phyloP scores from a whole-genome alignment of 2,888 invertebrate genomes.

The Eilema caniola region DNA sequence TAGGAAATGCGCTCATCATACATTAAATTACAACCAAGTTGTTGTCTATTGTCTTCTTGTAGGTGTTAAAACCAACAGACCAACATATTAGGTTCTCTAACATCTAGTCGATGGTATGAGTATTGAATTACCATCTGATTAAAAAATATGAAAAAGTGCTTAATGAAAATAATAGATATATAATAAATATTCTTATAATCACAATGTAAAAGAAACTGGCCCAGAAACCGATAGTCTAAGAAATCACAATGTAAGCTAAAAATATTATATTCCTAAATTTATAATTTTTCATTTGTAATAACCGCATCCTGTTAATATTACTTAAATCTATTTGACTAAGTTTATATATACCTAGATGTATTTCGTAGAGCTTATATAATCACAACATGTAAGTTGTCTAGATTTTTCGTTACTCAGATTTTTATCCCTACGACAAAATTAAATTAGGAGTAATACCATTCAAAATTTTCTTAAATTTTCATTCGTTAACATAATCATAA shows the following conservation, averaged over 20 bases:
- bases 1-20: not conserved
- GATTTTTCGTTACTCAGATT: not conserved
- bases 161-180: not conserved
- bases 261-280: conserved; percentile 35
- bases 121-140: not conserved
- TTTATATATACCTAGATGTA: conserved; percentile 18
- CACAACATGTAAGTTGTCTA: not conserved
- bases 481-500: not conserved
- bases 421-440: not conserved
- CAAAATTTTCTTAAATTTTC: not conserved
- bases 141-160: not conserved
- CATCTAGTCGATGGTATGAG: no score
- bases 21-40: not conserved
- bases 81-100: no score
- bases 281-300: conserved; percentile 30
- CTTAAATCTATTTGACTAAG: conserved; percentile 23
- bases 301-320: conserved; percentile 14
- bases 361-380: conserved; percentile 23
- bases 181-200: not conserved
- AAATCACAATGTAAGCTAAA: conserved; percentile 82
- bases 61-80: not conserved
- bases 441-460: not conserved
- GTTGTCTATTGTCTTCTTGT: not conserved
- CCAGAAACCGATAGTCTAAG: conserved; percentile 67
- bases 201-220: conserved; percentile 49